Evolutionary conservation across 2,888 invertebrate genomes (phyloP), one percentile per base, ranked within the genome.

Genomic region (Brachylomia viminalis): DNA sequence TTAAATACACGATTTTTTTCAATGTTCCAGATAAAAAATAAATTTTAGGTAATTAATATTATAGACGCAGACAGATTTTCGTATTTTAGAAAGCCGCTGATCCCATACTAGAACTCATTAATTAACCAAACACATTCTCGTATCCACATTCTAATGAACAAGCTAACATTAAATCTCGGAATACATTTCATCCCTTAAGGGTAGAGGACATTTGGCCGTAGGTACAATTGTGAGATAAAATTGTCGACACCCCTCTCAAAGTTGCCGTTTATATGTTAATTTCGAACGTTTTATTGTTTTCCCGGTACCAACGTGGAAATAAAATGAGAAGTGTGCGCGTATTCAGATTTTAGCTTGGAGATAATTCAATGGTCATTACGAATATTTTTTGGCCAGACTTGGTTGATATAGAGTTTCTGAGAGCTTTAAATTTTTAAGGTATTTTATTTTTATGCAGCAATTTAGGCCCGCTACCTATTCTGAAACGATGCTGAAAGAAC

Each of bases 231-330:
- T 71, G 71, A 81, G 79, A 85, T 82, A 84, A 85, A 77, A 75
- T 78, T 80, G 82, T 82, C 80, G 77, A 79, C 80, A 82, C 74
- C 77, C 78, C 78, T 80, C 79, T 47, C 61, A 64, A 82, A 74
- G 74, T 72, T 81, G 84, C 86, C 87, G 88, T 92, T 92, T 92
- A 87, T 92, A 92, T 92, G 92, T 89, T 91, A 93, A 92, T 92
- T 87, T 78, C 71, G 73, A 86, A 87, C 87, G 87, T 89, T 92
- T 92, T 91, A 92, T 92, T 92, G 88, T 91, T 90, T 90, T 82
- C 85, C 82, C 80, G 84, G 86, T 81, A 82, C 81, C 85, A 84
- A 78, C 86, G 85, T 79, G 76, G 80, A 89, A 86, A 85, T 87
- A 85, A 83, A 87, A 87, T 84, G 80, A 80, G 80, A 64, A 71